These are phyloP conservation scores for Poeciliopsis turneri DNA, from an alignment of 2,797 vertebrate species.

Conservation along the genomic window DNA sequence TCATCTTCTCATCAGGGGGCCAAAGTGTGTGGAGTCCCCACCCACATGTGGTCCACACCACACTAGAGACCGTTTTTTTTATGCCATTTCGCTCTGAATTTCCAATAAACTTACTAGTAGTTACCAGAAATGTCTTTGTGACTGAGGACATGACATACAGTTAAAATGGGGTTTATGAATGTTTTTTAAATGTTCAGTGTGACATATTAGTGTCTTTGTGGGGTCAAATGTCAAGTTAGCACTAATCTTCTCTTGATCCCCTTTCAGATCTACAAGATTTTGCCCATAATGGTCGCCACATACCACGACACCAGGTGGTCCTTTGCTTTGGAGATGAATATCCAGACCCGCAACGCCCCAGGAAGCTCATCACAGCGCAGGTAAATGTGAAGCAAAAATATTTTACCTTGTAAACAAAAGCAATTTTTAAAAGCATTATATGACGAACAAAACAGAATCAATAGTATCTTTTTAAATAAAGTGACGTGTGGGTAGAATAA, in stretches of 20 bases:
- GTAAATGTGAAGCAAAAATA: slow-evolving; percentile 38
- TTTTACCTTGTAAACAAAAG: background rate
- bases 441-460: background rate
- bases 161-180: background rate
- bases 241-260: background rate
- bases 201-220: background rate
- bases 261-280: slow-evolving; percentile 90
- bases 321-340: slow-evolving; percentile 97
- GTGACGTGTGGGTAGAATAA: background rate
- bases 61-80: slow-evolving; percentile 31
- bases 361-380: slow-evolving; percentile 94
- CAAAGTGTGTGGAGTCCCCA: slow-evolving; percentile 62
- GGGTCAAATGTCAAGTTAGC: background rate
- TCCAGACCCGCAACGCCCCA: slow-evolving; percentile 90
- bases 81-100: slow-evolving; percentile 42
- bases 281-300: slow-evolving; percentile 87
- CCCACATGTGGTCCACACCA: slow-evolving; percentile 72
- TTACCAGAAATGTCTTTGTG: slow-evolving; percentile 44
- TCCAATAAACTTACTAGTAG: slow-evolving; percentile 34
- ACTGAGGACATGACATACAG: slow-evolving; percentile 17
- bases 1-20: slow-evolving; percentile 45
- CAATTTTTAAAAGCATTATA: background rate
- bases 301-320: slow-evolving; percentile 90
- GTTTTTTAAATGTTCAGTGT: slow-evolving; percentile 2
- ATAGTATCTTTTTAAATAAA: background rate